Percentiles rank a stretch among this genome's conserved stretches.
phyloP scores from a whole-genome alignment of 2,888 invertebrate species.

The Ichneumon xanthorius region DNA sequence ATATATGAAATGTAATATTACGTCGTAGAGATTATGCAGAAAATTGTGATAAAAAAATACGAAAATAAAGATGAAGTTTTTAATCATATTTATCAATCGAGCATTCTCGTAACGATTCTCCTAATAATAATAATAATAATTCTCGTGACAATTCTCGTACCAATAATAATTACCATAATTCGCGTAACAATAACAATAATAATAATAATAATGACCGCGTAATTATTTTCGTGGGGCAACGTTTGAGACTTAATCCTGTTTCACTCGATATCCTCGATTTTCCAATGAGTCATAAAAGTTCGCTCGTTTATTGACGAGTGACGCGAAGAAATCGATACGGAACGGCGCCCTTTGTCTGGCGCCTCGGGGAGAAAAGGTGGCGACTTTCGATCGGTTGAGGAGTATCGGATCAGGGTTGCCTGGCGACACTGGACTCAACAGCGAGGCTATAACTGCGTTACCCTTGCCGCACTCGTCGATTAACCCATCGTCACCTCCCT shows the following conservation, averaged over 20 bases:
- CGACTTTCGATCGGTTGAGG: conserved; percentile 42
- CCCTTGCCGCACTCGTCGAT: background rate
- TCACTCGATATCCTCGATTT: background rate
- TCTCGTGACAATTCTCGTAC: no score
- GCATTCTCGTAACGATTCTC: no score
- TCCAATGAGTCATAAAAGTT: conserved; percentile 1
- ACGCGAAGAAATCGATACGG: conserved; percentile 32
- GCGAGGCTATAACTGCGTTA: background rate
- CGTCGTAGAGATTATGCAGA: no score
- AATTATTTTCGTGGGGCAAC: background rate
- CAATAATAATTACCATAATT: no score
- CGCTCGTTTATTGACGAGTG: background rate
- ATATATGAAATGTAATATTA: no score
- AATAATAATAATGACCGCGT: background rate
- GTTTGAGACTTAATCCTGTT: background rate
- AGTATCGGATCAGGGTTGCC: conserved; percentile 44
- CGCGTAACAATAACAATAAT: no score
- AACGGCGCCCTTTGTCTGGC: conserved; percentile 15
- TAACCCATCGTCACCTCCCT: background rate
- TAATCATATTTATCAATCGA: no score
- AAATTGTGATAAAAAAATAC: no score
- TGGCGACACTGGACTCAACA: conserved; percentile 23
- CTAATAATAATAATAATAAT: no score
- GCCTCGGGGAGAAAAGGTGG: background rate
- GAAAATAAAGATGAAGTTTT: no score